Conservation (phyloP, 2,113 vertebrate species). For the Penelope pileata region DNA sequence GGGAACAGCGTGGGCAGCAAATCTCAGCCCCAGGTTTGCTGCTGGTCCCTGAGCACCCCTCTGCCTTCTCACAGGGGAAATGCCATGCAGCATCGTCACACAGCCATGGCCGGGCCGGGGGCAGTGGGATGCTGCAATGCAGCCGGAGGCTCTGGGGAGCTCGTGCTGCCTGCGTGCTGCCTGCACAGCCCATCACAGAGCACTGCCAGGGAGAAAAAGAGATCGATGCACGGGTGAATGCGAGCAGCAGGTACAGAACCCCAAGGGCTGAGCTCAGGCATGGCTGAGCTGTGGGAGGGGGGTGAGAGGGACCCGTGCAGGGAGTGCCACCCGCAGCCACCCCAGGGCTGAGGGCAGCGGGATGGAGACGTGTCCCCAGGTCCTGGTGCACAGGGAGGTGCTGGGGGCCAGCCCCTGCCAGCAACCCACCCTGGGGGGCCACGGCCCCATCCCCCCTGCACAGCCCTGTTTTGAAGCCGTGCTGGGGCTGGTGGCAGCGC, state of each 20-base stretch:
- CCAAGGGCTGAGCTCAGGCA: not conserved
- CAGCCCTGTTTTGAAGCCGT: constrained; percentile 15
- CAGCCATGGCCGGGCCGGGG: fast-evolving
- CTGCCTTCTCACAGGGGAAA: not conserved
- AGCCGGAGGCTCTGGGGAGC: too few species aligned
- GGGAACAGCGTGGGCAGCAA: not conserved
- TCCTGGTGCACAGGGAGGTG: fast-evolving
- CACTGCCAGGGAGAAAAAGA: fast-evolving
- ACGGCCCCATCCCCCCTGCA: not conserved
- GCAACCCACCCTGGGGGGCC: fast-evolving
- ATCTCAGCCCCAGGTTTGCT: not conserved
- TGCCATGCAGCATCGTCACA: not conserved
- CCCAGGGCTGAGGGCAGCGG: not conserved
- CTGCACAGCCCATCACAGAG: not conserved
- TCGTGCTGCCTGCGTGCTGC: too few species aligned
- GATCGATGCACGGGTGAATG: fast-evolving
- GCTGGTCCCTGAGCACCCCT: not conserved
- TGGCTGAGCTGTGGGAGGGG: not conserved
- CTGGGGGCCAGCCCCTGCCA: not conserved
- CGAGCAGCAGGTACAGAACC: not conserved
- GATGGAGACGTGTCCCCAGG: too few species aligned
- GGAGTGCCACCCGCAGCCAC: not conserved
- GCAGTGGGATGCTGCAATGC: too few species aligned
- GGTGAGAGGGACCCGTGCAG: not conserved
- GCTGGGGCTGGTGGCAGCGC: constrained; percentile 32